These are phyloP conservation scores for Drosophila sechellia DNA, from an alignment of 1,140 invertebrate genomes.

Conservation along the genomic window DNA sequence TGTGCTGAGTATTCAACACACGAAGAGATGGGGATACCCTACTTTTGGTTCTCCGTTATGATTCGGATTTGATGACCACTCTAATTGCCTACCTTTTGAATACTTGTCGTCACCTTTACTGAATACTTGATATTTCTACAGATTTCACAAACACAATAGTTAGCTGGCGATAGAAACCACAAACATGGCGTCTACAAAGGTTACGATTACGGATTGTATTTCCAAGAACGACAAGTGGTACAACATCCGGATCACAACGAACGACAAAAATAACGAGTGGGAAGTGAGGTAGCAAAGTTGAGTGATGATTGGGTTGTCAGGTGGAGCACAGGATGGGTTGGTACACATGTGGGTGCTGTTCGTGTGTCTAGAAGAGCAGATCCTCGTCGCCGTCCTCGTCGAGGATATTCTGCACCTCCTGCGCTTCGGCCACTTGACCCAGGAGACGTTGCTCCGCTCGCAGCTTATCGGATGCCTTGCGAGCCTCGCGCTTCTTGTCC, in stretches of 20 bases:
- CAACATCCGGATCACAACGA: conserved; percentile 35
- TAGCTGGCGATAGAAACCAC: conserved; percentile 45
- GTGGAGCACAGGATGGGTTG: neutral
- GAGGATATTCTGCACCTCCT: conserved; percentile 89
- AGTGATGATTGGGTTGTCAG: neutral
- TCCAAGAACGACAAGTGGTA: conserved; percentile 30
- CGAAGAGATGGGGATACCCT: conserved; percentile 2
- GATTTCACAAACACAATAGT: conserved; percentile 10
- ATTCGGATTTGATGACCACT: neutral
- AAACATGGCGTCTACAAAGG: conserved; percentile 11
- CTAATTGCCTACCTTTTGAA: neutral
- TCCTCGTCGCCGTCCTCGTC: conserved; percentile 96
- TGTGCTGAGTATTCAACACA: neutral
- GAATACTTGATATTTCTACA: conserved; percentile 4
- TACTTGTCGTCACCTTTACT: neutral
- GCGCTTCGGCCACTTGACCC: conserved; percentile 84
- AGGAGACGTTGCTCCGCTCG: conserved; percentile 85
- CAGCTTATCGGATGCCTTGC: conserved; percentile 86
- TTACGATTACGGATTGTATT: conserved; percentile 41
- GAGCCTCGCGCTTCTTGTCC: conserved; percentile 88
- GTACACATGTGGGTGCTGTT: neutral
- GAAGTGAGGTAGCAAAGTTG: conserved; percentile 46
- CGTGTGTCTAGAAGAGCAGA: conserved; percentile 91
- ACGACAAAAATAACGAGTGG: conserved; percentile 26
- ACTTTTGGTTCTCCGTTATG: too few relatives aligned